Conservation (phyloP, 2,797 vertebrate species). For the Ceyx erithaca region DNA sequence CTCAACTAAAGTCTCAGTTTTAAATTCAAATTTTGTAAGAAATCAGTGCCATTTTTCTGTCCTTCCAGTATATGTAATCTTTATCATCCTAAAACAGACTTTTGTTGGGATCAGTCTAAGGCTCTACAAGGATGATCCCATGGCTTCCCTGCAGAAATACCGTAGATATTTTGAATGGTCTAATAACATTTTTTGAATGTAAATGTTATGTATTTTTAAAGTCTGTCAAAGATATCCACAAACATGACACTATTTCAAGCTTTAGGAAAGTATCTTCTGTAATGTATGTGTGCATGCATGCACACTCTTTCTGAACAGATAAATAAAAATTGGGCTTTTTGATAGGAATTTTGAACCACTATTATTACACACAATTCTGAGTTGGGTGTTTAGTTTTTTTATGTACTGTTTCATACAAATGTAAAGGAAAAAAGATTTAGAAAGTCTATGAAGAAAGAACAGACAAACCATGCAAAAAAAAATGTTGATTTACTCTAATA, state of each 20-base stretch:
- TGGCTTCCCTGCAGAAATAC: background rate
- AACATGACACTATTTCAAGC: background rate
- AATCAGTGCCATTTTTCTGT: no score
- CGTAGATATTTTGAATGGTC: background rate
- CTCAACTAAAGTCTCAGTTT: background rate
- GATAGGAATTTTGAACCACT: background rate
- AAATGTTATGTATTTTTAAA: background rate
- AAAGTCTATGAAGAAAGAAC: constrained; percentile 12
- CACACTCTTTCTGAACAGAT: background rate
- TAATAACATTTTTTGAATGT: background rate
- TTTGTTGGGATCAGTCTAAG: background rate
- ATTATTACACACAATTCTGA: background rate
- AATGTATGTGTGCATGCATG: background rate
- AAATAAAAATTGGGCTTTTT: background rate
- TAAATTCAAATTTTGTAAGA: background rate
- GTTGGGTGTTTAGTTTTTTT: background rate
- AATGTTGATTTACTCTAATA: background rate
- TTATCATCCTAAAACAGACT: background rate
- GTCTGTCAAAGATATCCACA: background rate
- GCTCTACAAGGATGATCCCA: background rate
- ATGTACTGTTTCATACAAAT: background rate
- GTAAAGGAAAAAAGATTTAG: constrained; percentile 7
- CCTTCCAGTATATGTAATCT: background rate
- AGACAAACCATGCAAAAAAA: background rate
- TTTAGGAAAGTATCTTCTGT: background rate